phyloP scores from a whole-genome alignment of 2,888 invertebrate species.

The Petrolisthes cinctipes region DNA sequence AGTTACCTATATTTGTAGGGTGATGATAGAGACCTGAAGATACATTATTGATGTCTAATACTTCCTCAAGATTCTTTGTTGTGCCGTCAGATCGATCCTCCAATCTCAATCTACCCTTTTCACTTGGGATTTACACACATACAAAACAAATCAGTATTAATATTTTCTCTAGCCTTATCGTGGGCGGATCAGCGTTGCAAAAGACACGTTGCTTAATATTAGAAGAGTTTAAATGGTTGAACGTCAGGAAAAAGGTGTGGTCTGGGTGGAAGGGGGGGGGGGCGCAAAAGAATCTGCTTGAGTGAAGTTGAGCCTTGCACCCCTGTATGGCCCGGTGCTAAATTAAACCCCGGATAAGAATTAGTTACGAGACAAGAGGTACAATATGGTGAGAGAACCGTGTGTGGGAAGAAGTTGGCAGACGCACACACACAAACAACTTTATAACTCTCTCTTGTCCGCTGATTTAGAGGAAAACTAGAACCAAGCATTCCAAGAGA shows the following conservation, averaged over 20 bases:
- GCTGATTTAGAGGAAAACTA: not conserved
- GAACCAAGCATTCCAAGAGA: not conserved
- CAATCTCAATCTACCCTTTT: too few species aligned
- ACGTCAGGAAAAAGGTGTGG: not conserved
- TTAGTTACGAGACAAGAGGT: slow-evolving; percentile 53
- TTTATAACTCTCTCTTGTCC: not conserved
- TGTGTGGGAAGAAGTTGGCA: not conserved
- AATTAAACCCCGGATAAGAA: slow-evolving; percentile 56
- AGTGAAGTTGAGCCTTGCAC: slow-evolving; percentile 3
- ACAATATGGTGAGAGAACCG: slow-evolving; percentile 44
- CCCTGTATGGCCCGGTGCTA: slow-evolving; percentile 43
- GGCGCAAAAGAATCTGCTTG: not conserved
- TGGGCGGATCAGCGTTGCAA: too few species aligned
- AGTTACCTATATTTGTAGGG: too few species aligned
- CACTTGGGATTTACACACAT: not conserved
- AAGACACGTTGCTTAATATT: not conserved
- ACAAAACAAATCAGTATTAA: not conserved
- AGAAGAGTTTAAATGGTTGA: not conserved
- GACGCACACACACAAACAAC: slow-evolving; percentile 1
- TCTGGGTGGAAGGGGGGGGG: not conserved
- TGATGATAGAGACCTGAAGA: too few species aligned
- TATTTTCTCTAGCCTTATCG: too few species aligned
- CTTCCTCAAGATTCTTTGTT: too few species aligned
- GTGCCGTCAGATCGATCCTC: too few species aligned
- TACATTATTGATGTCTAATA: too few species aligned